These are phyloP conservation scores for Triplophysa tibetana DNA, from an alignment of 2,113 vertebrate species.

Conservation along the genomic window DNA sequence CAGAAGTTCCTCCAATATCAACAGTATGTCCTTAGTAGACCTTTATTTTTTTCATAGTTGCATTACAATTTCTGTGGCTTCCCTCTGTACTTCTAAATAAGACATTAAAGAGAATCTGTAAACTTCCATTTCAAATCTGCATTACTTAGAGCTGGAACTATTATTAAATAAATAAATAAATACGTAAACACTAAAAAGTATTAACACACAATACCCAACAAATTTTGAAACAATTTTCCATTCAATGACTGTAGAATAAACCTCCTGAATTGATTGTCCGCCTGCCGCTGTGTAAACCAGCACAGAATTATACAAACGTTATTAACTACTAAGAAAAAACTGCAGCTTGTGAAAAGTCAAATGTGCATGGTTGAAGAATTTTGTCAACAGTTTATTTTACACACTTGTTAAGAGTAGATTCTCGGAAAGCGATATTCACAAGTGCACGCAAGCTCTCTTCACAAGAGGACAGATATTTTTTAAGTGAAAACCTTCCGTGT, in stretches of 20 bases:
- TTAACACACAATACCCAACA: slow-evolving; percentile 49
- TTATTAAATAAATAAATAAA: slow-evolving; percentile 49
- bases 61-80: slow-evolving; percentile 6
- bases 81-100: neutral
- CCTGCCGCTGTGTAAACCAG: slow-evolving; percentile 47
- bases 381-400: neutral
- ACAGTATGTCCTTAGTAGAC: neutral
- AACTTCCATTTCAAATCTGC: slow-evolving; percentile 22
- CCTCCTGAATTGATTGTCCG: slow-evolving; percentile 56
- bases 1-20: slow-evolving; percentile 1
- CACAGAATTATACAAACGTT: slow-evolving; percentile 2
- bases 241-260: slow-evolving; percentile 43
- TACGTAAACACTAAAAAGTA: slow-evolving; percentile 42
- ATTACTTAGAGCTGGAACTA: slow-evolving; percentile 37
- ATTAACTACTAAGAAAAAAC: neutral
- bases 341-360: slow-evolving; percentile 4
- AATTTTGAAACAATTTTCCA: slow-evolving; percentile 42
- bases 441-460: neutral
- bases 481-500: too few relatives aligned
- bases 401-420: neutral
- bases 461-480: too few relatives aligned
- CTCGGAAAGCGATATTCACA: neutral
- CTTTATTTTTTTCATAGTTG: slow-evolving; percentile 10
- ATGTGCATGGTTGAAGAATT: neutral
- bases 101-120: slow-evolving; percentile 12